Evolutionary conservation across 2,113 vertebrate genomes (phyloP).

Genomic region (Caloenas nicobarica): DNA sequence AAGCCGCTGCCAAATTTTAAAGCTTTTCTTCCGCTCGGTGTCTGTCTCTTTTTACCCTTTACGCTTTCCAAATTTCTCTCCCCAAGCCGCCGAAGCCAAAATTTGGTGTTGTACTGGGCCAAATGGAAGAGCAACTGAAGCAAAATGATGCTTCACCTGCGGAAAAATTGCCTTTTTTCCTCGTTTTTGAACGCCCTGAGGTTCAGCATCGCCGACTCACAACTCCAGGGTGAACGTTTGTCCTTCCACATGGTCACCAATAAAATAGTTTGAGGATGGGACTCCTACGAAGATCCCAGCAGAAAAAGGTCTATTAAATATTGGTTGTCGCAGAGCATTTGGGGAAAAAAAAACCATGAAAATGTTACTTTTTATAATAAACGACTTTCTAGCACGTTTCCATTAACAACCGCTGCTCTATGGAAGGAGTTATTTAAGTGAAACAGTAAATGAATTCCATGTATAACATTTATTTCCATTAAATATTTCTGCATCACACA

Average conservation of each 20-base stretch:
- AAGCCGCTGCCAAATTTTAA: neutral
- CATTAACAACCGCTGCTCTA: neutral
- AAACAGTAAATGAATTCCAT: neutral
- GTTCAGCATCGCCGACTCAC: rapidly evolving
- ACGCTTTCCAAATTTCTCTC: no score
- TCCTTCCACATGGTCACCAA: neutral
- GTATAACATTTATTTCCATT: neutral
- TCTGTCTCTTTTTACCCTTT: neutral
- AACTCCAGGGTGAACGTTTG: rapidly evolving
- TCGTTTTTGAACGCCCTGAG: neutral
- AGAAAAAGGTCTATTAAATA: neutral
- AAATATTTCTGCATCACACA: neutral
- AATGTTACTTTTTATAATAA: neutral
- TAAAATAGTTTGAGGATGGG: neutral
- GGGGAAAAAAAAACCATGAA: neutral
- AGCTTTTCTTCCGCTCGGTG: neutral
- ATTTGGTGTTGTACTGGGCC: no score
- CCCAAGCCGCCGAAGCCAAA: no score
- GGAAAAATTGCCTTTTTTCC: rapidly evolving
- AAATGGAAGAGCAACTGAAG: neutral
- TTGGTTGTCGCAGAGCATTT: neutral
- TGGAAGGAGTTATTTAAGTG: neutral
- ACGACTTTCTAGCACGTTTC: neutral
- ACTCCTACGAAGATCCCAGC: neutral
- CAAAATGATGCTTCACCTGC: neutral